phyloP scores from a whole-genome alignment of 2,888 invertebrate genomes.

The Hirtodrosophila confusa region DNA sequence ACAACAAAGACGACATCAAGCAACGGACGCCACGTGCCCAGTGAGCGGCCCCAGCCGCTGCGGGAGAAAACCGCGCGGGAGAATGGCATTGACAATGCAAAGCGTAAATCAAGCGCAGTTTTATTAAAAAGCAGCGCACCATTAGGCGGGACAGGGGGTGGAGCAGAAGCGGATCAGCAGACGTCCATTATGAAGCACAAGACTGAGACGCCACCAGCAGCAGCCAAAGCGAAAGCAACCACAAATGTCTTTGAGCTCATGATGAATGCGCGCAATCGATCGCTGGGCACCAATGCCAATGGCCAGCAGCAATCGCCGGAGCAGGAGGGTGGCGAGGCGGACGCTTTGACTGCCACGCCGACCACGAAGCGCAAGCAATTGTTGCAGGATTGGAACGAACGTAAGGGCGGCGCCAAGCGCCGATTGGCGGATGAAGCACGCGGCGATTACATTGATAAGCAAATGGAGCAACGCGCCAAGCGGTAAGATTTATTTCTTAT shows the following conservation, averaged over 20 bases:
- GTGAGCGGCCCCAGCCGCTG: constrained; percentile 49
- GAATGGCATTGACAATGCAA: constrained; percentile 51
- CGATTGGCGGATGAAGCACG: constrained; percentile 86
- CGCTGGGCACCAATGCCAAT: constrained; percentile 87
- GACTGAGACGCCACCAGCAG: constrained; percentile 6
- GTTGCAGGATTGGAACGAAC: constrained; percentile 87
- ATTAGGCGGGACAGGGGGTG: neutral
- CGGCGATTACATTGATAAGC: constrained; percentile 86
- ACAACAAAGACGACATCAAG: constrained; percentile 27
- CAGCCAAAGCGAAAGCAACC: constrained; percentile 46
- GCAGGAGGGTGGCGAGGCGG: constrained; percentile 57
- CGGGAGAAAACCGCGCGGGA: constrained; percentile 71
- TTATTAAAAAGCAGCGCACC: constrained; percentile 59
- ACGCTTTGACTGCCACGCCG: constrained; percentile 14
- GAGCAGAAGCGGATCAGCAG: constrained; percentile 14
- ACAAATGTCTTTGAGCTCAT: constrained; percentile 87
- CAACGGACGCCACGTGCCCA: constrained; percentile 45
- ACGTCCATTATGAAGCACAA: constrained; percentile 47
- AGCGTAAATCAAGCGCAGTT: constrained; percentile 50
- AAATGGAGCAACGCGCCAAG: constrained; percentile 87
- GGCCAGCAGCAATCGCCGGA: constrained; percentile 84
- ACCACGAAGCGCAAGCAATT: constrained; percentile 85
- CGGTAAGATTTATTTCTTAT: constrained; percentile 64
- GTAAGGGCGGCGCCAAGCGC: constrained; percentile 87
- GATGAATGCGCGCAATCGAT: constrained; percentile 88